Evolutionary conservation across 2,888 invertebrate genomes (phyloP), one percentile per base, ranked within the genome.

Genomic region (Pristionchus entomophagus): DNA sequence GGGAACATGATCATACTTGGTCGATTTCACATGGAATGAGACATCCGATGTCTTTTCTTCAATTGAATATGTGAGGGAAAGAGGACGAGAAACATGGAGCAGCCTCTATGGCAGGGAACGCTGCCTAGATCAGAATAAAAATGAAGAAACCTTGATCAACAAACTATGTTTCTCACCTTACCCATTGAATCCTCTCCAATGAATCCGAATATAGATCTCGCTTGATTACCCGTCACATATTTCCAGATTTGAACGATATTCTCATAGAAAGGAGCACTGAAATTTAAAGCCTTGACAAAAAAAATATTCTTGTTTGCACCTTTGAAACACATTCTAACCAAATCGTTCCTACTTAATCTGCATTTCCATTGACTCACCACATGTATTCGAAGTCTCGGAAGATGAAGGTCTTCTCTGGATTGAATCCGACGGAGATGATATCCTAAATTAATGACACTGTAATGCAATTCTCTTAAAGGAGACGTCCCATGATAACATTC

Each of bases 1-100:
- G n/a, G n/a, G 69, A 32, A n/a, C n/a, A n/a, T n/a, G n/a, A n/a
- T n/a, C n/a, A 26, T 91, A 95, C 95, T 94, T 99, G 99, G 95
- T 99, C 99, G 90, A 99, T 99, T 12, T 98, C 99, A 94, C 99
- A 99, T 0, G 99, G 99, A 88, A 99, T 97, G 4, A 97, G 95
- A 92, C 96, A 96, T 3, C 96, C 96, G 78, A 97, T 95, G 91
- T 96, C 95, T 92, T 96, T 96, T 92, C 96, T 96, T 82, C 95
- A 91, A 85, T 94, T 93, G 88, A 93, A 93, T 69, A 93, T 90
- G 51, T 91, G 91, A 22, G 93, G 93, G 89, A 95, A 95, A 17
- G 90, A 89, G 17, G 93, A 92, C 83, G 94, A 93, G 86, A 93
- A 93, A 86, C 92, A 96, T 0, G 99, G 99, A 0, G 98, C 97